These are phyloP conservation scores for Pristionchus exspectatus DNA, from an alignment of 2,888 invertebrate genomes.

Conservation along the genomic window DNA sequence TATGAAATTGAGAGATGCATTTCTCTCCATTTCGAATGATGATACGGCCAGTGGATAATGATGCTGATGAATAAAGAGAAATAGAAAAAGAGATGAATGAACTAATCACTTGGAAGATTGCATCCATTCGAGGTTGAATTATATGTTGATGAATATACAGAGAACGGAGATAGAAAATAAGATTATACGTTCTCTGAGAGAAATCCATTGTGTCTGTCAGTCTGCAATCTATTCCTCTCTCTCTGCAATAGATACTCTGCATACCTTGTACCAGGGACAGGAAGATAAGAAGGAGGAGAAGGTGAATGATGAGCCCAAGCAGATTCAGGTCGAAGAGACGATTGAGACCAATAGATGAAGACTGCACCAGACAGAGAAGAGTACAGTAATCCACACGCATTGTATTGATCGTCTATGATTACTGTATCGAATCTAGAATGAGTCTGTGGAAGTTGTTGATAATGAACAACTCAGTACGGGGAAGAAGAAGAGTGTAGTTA, in stretches of 20 bases:
- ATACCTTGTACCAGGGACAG: constrained; percentile 77
- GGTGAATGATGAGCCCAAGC: constrained; percentile 78
- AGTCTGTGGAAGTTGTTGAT: neutral
- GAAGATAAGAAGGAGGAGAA: constrained; percentile 77
- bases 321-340: constrained; percentile 76
- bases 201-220: constrained; percentile 76
- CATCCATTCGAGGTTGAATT: constrained; percentile 75
- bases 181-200: constrained; percentile 71
- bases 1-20: constrained; percentile 78
- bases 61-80: constrained; percentile 53
- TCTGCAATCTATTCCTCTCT: constrained; percentile 57
- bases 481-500: neutral
- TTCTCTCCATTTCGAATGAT: constrained; percentile 77
- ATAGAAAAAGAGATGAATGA: neutral
- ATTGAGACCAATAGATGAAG: constrained; percentile 78
- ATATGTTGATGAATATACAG: constrained; percentile 78
- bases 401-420: constrained; percentile 78
- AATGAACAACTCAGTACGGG: neutral
- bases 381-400: constrained; percentile 77
- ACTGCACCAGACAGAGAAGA: constrained; percentile 70
- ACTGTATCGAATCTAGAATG: constrained; percentile 74
- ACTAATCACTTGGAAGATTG: constrained; percentile 68
- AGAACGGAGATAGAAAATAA: constrained; percentile 73
- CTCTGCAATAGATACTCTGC: neutral
- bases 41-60: constrained; percentile 66